A percentile compares a stretch with the other conserved stretches of the same genome.
phyloP scores from a whole-genome alignment of 2,113 vertebrate genomes.

The Stercorarius parasiticus region DNA sequence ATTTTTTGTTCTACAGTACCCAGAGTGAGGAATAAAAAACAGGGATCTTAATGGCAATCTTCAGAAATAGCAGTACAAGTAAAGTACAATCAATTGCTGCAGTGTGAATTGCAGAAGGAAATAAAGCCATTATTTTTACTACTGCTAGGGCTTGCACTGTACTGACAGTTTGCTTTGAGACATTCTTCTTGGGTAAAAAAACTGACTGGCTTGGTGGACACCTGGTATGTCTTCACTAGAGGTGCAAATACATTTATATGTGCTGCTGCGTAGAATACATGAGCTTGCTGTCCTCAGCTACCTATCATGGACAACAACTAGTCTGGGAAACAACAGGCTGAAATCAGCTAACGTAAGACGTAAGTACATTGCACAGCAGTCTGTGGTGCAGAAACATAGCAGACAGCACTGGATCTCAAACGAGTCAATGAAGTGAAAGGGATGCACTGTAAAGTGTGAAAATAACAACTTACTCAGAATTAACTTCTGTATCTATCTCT shows the following conservation, averaged over 20 bases:
- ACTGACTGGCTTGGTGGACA: background rate
- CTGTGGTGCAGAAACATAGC: background rate
- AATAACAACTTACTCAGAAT: background rate
- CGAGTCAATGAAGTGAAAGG: background rate
- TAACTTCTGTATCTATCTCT: background rate
- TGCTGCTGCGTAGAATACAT: background rate
- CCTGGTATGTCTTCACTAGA: background rate
- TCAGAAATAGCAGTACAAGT: background rate
- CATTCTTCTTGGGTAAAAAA: background rate
- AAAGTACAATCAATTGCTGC: background rate
- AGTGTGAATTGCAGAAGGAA: background rate
- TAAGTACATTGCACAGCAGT: background rate
- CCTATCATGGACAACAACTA: accelerated
- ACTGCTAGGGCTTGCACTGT: background rate
- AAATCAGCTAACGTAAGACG: background rate
- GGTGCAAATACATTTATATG: background rate
- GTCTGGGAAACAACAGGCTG: background rate
- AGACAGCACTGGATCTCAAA: background rate
- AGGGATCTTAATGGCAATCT: background rate
- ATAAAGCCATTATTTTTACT: background rate
- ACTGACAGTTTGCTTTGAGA: background rate
- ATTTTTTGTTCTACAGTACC: background rate
- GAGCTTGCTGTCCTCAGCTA: background rate
- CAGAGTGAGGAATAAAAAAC: background rate
- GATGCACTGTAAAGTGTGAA: background rate